Evolutionary conservation across 1,140 invertebrate genomes (phyloP).

Genomic region (Stegodyphus mimosarum): DNA sequence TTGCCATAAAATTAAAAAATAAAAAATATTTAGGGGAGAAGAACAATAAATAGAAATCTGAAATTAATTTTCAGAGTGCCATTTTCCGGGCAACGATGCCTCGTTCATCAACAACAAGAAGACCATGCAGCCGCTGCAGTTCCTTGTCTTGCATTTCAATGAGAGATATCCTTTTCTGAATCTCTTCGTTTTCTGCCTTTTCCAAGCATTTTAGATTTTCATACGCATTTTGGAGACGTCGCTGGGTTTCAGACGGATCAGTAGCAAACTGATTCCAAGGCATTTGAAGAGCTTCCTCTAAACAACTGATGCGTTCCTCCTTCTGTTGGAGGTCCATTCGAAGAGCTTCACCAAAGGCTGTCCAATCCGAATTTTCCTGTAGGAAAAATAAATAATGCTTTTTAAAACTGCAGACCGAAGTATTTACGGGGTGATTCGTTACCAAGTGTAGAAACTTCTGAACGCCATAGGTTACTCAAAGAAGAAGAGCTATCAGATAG

Average conservation of each 20-base stretch:
- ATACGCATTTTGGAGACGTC: neutral
- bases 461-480: too few relatives aligned
- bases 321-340: neutral
- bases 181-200: neutral
- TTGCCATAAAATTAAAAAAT: too few relatives aligned
- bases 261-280: neutral
- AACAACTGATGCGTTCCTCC: neutral
- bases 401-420: too few relatives aligned
- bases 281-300: neutral
- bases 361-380: constrained; percentile 9
- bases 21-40: too few relatives aligned
- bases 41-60: too few relatives aligned
- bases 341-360: neutral
- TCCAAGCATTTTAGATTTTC: neutral
- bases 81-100: neutral
- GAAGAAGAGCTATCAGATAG: too few relatives aligned
- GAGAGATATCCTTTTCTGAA: neutral
- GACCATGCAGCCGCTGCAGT: neutral
- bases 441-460: too few relatives aligned
- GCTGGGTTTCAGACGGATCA: neutral
- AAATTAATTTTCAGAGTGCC: neutral
- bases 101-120: neutral
- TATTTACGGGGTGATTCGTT: too few relatives aligned
- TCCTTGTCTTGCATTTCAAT: neutral
- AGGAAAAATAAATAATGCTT: neutral